Conservation (phyloP, 2,797 vertebrate genomes). For the Sarcophilus harrisii region DNA sequence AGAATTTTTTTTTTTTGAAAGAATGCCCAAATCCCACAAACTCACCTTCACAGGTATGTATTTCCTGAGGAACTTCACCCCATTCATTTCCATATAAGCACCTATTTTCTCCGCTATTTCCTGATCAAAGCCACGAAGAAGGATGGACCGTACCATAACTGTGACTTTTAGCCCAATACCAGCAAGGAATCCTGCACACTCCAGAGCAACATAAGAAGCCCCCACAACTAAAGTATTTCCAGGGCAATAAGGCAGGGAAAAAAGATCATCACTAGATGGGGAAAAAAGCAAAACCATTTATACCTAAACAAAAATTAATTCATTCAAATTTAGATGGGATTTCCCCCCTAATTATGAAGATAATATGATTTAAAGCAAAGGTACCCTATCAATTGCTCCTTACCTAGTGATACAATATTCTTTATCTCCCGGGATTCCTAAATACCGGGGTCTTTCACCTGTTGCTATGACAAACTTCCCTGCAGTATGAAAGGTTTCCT, state of each 20-base stretch:
- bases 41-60: conserved; percentile 92
- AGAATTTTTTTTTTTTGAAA: not conserved
- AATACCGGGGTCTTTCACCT: conserved; percentile 94
- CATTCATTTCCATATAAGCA: conserved; percentile 92
- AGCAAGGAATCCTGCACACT: conserved; percentile 96
- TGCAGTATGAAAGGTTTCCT: conserved; percentile 92
- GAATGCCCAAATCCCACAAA: not conserved
- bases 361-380: not conserved
- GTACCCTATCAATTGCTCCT: conserved; percentile 53
- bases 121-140: conserved; percentile 96
- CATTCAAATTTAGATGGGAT: not conserved
- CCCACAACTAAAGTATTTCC: conserved; percentile 96
- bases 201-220: conserved; percentile 95
- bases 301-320: not conserved
- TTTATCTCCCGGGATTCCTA: conserved; percentile 93
- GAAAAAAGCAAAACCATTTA: not conserved
- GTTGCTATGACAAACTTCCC: conserved; percentile 94
- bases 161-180: conserved; percentile 95
- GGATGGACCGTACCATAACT: conserved; percentile 95
- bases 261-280: conserved; percentile 94
- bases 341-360: not conserved
- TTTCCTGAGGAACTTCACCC: conserved; percentile 93
- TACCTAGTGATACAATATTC: conserved; percentile 98
- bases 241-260: conserved; percentile 94
- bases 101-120: conserved; percentile 96